Evolutionary conservation across 53 echinoderm and acorn worm genomes (phyloP), one percentile per base, ranked within the genome.

Genomic region (Stichopus horrens): DNA sequence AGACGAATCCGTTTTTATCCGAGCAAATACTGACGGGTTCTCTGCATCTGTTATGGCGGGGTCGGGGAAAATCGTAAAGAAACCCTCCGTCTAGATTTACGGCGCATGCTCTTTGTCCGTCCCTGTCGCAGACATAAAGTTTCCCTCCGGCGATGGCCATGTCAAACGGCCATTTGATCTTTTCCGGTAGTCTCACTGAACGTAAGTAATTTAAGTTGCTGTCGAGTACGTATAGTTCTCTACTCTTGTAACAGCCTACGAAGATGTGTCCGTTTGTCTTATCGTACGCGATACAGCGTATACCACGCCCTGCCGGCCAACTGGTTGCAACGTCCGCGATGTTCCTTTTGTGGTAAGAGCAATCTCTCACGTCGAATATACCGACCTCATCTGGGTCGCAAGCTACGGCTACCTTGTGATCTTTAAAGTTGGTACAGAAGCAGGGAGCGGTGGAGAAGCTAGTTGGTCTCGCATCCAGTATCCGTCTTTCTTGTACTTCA

Each of bases 1-100:
- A 83, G 63, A 83, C 19, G 14, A 83, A 83, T 8, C 83, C 83
- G 37, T 83, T 83, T 5, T 59, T 83, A 58, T 83, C 83, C 23
- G 59, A 8, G 60, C 83, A 83, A 10, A 83, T 58, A 37, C 83
- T 83, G 8, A 10, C 23, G 11, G 83, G 83, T 22, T 59, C 21
- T 8, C 60, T 37, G 51, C 51, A 57, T 58, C 83, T 20, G 51
- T 23, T 51, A 51, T 21, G 14, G 8, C 8, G 9, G 9, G 83
- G 83, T 23, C 60, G 58, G 21, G 19, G 37, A 10, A 83, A 83
- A 23, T 83, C 83, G 57, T 83, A 59, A 1, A 58, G 20, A 20
- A 83, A 0, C 7, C 60, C 60, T 23, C 23, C 83, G 0, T 83
- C 83, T 9, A 23, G 18, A 11, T 8, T 83, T 11, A 83, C 9